phyloP scores from a whole-genome alignment of 2,888 invertebrate species.

The Formica aserva region DNA sequence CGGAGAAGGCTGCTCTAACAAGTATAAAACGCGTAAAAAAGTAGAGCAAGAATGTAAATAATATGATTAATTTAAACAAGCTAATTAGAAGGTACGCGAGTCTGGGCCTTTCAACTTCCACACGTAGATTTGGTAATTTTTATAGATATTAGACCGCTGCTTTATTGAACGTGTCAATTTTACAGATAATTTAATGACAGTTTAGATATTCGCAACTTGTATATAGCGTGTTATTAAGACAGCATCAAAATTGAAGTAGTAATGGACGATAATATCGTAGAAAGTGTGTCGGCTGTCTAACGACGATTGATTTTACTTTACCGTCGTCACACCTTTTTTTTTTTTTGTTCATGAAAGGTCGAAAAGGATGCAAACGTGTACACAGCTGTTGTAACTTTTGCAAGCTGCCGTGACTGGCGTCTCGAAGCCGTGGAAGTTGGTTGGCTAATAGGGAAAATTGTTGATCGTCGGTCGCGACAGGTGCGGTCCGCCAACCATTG shows the following conservation, averaged over 20 bases:
- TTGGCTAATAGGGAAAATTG: constrained; percentile 48
- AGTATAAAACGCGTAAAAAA: neutral
- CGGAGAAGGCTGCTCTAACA: neutral
- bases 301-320: neutral
- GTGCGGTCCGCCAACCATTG: constrained; percentile 45
- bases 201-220: neutral
- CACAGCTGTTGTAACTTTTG: constrained; percentile 25
- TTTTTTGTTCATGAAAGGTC: neutral
- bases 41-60: neutral
- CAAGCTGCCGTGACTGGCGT: constrained; percentile 31
- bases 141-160: neutral
- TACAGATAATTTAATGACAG: neutral
- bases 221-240: neutral
- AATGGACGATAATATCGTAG: neutral
- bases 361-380: neutral
- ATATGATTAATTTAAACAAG: neutral
- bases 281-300: constrained; percentile 1
- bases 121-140: neutral
- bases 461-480: constrained; percentile 51
- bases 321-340: neutral
- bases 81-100: neutral
- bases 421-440: constrained; percentile 23
- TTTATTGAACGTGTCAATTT: neutral
- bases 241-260: neutral
- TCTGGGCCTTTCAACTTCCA: neutral